These are phyloP conservation scores for Torymus tubicola DNA, from an alignment of 2,888 invertebrate genomes.

Conservation along the genomic window DNA sequence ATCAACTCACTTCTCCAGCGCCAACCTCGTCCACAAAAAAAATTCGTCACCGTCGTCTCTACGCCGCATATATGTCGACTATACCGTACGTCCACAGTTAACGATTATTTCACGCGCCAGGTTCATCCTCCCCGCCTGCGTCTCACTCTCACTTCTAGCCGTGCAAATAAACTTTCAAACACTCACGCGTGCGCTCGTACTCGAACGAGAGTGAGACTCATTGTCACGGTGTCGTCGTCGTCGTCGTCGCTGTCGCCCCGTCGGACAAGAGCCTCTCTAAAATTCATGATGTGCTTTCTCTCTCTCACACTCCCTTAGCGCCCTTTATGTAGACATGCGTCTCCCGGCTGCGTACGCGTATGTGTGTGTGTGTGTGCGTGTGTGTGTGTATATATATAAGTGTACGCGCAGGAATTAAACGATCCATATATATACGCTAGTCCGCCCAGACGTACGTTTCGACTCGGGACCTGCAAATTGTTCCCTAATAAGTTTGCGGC, in stretches of 20 bases:
- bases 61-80: too few species aligned
- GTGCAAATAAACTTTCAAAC: constrained; percentile 12
- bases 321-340: background rate
- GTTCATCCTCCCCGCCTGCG: too few species aligned
- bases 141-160: background rate
- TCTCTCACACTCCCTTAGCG: background rate
- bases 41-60: too few species aligned
- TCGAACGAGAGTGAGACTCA: background rate
- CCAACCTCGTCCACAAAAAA: too few species aligned
- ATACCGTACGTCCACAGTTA: too few species aligned
- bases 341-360: background rate
- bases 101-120: too few species aligned
- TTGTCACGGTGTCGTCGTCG: background rate
- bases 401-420: constrained; percentile 35
- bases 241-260: background rate
- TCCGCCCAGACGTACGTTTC: constrained; percentile 37
- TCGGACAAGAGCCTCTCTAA: constrained; percentile 1
- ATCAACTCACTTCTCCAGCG: too few species aligned
- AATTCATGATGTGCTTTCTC: constrained; percentile 28
- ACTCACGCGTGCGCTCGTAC: background rate
- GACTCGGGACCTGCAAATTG: constrained; percentile 67
- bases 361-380: too few species aligned
- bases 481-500: constrained; percentile 66
- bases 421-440: background rate
- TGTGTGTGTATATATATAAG: background rate